Conservation (phyloP, 1,140 invertebrate species). For the Lethrus apterus region DNA sequence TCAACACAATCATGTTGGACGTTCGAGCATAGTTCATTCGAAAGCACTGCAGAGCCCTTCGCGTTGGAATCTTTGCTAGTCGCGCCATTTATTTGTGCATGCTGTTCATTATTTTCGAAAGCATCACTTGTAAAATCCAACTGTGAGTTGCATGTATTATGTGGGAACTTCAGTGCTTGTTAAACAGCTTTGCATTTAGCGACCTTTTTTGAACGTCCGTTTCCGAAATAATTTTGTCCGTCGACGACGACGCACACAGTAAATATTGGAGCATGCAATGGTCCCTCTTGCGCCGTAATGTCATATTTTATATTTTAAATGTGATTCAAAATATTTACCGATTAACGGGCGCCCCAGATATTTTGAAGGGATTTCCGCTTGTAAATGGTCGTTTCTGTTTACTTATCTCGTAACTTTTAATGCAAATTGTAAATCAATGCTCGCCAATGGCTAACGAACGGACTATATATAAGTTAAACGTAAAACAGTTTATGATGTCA, state of each 20-base stretch:
- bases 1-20: conserved; percentile 68
- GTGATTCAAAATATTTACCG: too few relatives aligned
- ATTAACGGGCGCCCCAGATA: too few relatives aligned
- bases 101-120: conserved; percentile 33
- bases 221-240: conserved; percentile 63
- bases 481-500: too few relatives aligned
- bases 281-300: conserved; percentile 69
- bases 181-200: conserved; percentile 73
- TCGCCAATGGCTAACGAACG: too few relatives aligned
- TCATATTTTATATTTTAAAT: conserved; percentile 73
- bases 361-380: too few relatives aligned
- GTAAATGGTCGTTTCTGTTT: too few relatives aligned
- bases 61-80: neutral
- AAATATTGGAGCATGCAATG: conserved; percentile 79
- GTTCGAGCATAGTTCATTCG: conserved; percentile 81
- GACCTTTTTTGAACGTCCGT: conserved; percentile 68
- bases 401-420: too few relatives aligned
- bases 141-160: conserved; percentile 37
- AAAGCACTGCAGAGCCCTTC: conserved; percentile 60
- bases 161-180: conserved; percentile 56
- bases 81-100: conserved; percentile 4
- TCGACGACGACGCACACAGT: conserved; percentile 79
- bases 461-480: too few relatives aligned
- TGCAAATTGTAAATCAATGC: too few relatives aligned
- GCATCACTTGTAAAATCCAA: conserved; percentile 68